These are phyloP conservation scores for Egretta garzetta DNA, from an alignment of 2,113 vertebrate species.

Conservation along the genomic window DNA sequence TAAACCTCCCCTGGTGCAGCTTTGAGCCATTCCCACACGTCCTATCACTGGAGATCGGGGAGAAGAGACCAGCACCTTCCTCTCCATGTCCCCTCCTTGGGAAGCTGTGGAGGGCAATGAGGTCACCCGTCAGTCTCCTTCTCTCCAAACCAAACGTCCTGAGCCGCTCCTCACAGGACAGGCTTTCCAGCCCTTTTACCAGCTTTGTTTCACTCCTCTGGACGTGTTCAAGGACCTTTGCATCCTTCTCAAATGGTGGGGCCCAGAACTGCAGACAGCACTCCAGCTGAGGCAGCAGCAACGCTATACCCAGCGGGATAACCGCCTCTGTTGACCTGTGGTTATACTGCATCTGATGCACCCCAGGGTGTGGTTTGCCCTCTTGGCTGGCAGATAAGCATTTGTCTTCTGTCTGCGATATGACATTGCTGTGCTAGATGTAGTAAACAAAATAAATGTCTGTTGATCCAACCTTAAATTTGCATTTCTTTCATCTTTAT, in stretches of 20 bases:
- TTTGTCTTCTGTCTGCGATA: fast-evolving
- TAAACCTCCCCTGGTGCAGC: background rate
- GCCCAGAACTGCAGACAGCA: too few species aligned
- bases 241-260: too few species aligned
- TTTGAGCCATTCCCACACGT: fast-evolving
- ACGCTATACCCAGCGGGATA: background rate
- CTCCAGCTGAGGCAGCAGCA: too few species aligned
- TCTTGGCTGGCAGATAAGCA: background rate
- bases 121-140: too few species aligned
- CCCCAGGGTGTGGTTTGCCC: background rate
- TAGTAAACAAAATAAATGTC: background rate
- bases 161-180: too few species aligned
- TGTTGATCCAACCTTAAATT: background rate
- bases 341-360: background rate
- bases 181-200: too few species aligned
- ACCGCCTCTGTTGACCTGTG: fast-evolving
- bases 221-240: too few species aligned
- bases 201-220: too few species aligned
- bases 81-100: background rate
- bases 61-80: background rate
- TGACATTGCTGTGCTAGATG: background rate
- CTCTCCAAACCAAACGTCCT: too few species aligned
- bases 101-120: background rate
- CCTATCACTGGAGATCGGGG: background rate
- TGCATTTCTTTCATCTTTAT: background rate